Evolutionary conservation across 2,113 vertebrate species (phyloP), one percentile per base, ranked within the genome.

Genomic region (Nycticorax nycticorax): DNA sequence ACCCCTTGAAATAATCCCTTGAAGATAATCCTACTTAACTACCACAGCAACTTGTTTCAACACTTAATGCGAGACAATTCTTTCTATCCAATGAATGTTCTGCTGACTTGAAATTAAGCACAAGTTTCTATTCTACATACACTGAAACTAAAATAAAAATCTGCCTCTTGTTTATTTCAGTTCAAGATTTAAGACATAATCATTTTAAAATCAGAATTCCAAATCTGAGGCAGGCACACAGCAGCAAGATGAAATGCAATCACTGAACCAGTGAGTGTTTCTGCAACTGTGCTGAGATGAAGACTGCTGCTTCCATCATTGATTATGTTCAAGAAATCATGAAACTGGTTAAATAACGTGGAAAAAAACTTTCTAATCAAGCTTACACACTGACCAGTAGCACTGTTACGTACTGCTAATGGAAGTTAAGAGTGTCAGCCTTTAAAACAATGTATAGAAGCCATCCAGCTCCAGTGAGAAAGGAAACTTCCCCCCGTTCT

Each of bases 21-120:
- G 53, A 94, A 94, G 92, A 91, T 83, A 85, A 93, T 73, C n/a
- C 23, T 30, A 67, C 35, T 90, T 77, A 86, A 77, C 41, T 88
- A 39, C 45, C 27, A 72, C 21, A 77, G 59, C 47, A 87, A 84
- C 39, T 85, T 83, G 16, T 45, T 93, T 85, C 45, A 69, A 69
- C 66, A 80, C 33, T 35, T 55, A 73, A 47, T 5, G n/a, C 8
- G 45, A 81, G 28, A 82, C 0, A 0, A 48, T 45, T 12, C 24
- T 39, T 93, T 76, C 47, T 63, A 80, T 18, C 13, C 63, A 81
- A n/a, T 45, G 35, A 89, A 69, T 9, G 50, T 53, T 30, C 35
- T 41, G 35, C 27, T 63, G 23, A 47, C 43, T 85, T 85, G 50
- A 52, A 57, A 62, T 56, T 64, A 92, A 92, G 28, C 6, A 48